Conservation (phyloP, 1,140 invertebrate species). For the Drosophila watanabei region DNA sequence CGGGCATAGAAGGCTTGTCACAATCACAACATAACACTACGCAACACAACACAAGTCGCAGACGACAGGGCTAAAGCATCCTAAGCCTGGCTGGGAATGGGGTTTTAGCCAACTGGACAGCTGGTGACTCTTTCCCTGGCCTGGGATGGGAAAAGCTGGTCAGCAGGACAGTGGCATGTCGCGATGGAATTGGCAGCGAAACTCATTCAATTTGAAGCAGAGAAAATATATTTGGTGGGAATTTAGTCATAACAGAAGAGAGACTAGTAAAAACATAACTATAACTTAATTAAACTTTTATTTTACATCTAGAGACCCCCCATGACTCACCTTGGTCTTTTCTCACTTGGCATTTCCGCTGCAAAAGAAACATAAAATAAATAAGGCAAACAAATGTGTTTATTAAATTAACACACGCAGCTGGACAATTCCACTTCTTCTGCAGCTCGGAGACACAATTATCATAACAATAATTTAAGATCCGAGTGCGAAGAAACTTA, state of each 20-base stretch:
- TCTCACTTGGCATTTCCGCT: slow-evolving; percentile 58
- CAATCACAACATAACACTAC: slow-evolving; percentile 56
- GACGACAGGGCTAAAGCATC: slow-evolving; percentile 60
- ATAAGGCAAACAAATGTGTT: slow-evolving; percentile 75
- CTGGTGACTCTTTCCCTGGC: slow-evolving; percentile 33
- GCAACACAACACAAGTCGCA: slow-evolving; percentile 59
- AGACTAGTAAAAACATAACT: background rate
- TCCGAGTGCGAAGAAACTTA: slow-evolving; percentile 54
- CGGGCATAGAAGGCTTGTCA: slow-evolving; percentile 57
- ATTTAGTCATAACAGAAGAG: background rate
- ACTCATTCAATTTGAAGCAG: slow-evolving; percentile 57
- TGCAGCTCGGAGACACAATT: slow-evolving; percentile 51
- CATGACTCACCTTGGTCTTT: slow-evolving; percentile 30
- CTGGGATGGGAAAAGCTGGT: slow-evolving; percentile 21
- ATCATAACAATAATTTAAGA: slow-evolving; percentile 83
- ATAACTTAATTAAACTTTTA: no score
- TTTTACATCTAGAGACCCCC: background rate
- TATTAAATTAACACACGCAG: slow-evolving; percentile 80
- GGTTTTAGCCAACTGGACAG: slow-evolving; percentile 32
- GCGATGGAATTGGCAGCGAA: slow-evolving; percentile 22
- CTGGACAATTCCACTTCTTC: slow-evolving; percentile 33
- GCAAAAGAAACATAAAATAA: slow-evolving; percentile 60
- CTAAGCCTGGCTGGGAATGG: slow-evolving; percentile 44
- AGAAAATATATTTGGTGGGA: slow-evolving; percentile 5
- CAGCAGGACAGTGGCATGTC: slow-evolving; percentile 24